phyloP scores from a whole-genome alignment of 2,888 invertebrate genomes.

The Achlya flavicornis region DNA sequence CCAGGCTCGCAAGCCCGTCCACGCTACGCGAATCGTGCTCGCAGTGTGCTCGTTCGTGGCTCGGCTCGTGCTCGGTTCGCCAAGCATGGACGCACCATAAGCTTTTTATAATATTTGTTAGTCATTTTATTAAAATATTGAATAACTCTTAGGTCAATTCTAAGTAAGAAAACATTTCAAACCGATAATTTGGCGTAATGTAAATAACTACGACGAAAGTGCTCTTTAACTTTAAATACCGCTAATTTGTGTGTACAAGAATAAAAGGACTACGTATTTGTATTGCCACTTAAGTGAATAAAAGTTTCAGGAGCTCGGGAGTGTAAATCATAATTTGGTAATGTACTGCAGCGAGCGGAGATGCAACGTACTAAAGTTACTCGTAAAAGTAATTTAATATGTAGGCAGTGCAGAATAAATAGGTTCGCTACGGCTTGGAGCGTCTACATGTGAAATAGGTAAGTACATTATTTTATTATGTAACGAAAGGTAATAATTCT shows the following conservation, averaged over 20 bases:
- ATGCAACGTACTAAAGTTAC: slow-evolving; percentile 40
- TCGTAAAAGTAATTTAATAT: slow-evolving; percentile 51
- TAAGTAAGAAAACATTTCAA: neutral
- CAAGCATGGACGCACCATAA: too few species aligned
- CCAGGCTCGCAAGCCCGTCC: too few species aligned
- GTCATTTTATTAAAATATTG: too few species aligned
- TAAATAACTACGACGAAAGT: too few species aligned
- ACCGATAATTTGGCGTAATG: too few species aligned
- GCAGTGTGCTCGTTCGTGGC: too few species aligned
- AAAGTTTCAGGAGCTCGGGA: slow-evolving; percentile 38
- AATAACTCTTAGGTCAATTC: too few species aligned
- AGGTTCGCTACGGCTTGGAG: neutral
- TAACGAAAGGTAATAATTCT: too few species aligned
- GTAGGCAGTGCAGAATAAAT: slow-evolving; percentile 32
- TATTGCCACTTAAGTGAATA: slow-evolving; percentile 26
- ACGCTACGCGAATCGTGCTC: too few species aligned
- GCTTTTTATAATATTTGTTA: too few species aligned
- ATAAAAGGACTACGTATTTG: neutral
- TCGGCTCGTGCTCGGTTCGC: too few species aligned
- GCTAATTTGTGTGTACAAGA: neutral
- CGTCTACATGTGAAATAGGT: neutral
- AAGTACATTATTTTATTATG: neutral
- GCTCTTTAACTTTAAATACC: neutral
- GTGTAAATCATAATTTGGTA: slow-evolving; percentile 48
- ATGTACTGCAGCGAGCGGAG: slow-evolving; percentile 35